A percentile compares a stretch with the other conserved stretches of the same genome.
phyloP scores from a whole-genome alignment of 2,113 vertebrate genomes.

The Oxyruncus cristatus region DNA sequence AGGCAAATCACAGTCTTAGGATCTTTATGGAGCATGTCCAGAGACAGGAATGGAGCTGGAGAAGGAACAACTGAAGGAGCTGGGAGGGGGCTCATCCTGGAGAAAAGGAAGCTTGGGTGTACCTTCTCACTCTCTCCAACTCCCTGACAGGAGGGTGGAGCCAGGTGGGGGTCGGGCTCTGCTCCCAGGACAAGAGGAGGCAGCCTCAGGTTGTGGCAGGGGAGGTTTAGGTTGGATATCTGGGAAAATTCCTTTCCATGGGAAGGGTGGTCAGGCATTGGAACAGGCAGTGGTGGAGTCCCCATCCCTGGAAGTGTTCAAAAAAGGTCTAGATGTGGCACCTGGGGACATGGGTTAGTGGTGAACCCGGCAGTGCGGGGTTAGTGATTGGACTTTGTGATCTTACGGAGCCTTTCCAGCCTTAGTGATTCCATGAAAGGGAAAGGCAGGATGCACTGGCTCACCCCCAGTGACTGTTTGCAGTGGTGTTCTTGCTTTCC shows the following conservation, averaged over 20 bases:
- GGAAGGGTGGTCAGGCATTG: background rate
- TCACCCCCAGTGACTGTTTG: accelerated
- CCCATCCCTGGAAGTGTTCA: background rate
- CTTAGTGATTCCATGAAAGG: background rate
- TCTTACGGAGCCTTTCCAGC: background rate
- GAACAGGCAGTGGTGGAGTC: background rate
- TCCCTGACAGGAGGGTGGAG: background rate
- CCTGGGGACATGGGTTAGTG: accelerated
- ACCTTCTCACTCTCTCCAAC: background rate
- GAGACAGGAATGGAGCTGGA: background rate
- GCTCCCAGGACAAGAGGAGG: background rate
- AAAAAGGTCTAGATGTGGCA: background rate
- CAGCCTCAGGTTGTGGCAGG: background rate
- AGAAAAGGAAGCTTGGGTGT: background rate
- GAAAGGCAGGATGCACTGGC: background rate
- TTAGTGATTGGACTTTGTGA: accelerated
- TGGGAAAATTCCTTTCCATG: background rate
- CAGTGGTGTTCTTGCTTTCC: background rate
- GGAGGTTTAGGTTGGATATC: background rate
- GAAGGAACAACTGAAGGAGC: background rate
- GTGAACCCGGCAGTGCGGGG: background rate
- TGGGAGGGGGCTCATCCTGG: background rate
- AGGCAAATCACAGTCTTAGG: background rate
- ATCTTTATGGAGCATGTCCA: background rate
- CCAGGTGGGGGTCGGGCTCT: accelerated